Base-by-base conservation (phyloP, 2,113 vertebrate genomes). In the Zapornia atra region DNA sequence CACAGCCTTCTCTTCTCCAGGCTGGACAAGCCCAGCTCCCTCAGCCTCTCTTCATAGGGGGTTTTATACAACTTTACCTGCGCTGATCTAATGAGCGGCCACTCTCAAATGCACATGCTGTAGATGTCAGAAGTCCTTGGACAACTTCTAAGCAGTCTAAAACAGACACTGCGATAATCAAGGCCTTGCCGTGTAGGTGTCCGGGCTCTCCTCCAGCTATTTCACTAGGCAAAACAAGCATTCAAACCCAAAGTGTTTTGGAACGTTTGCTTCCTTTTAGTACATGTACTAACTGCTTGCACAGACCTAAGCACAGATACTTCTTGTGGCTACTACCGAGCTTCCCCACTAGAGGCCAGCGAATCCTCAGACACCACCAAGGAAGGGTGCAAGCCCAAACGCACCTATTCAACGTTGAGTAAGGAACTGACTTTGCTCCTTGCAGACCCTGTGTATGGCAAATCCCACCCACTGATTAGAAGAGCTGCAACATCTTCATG, bases 301-400 rank as follows among this genome's bases (percentile, higher is more conserved):
- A 25, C 24, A 40, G 29, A 61, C 29, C 9, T 4, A 28, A 78
- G 29, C 12, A 7, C 12, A 7, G 54, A 33, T 4, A n/a, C 51
- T 46, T 20, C 42, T 68, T 31, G 18, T 2, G 65, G 90, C 60
- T 54, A 29, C 81, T 89, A 54, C 80, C 48, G 60, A 63, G 73
- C 50, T 42, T 87, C 84, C 73, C 98, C 98, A 95, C 98, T 97
- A 98, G 98, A 97, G 95, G 98, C 92, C 97, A 98, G 94, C 83
- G 96, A 94, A 96, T 92, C 90, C 96, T 96, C 96, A 92, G 57
- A 53, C 94, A 97, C n/a, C 21, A 42, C 36, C 42, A 25, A n/a
- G 70, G n/a, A 16, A 82, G 26, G 79, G 44, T 1, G 10, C 10
- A 36, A 54, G 12, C 26, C 46, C 57, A 15, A 69, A 31, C 2